Evolutionary conservation across 2,888 invertebrate genomes (phyloP), one percentile per base, ranked within the genome.

Genomic region (Drosophila stalkeri): DNA sequence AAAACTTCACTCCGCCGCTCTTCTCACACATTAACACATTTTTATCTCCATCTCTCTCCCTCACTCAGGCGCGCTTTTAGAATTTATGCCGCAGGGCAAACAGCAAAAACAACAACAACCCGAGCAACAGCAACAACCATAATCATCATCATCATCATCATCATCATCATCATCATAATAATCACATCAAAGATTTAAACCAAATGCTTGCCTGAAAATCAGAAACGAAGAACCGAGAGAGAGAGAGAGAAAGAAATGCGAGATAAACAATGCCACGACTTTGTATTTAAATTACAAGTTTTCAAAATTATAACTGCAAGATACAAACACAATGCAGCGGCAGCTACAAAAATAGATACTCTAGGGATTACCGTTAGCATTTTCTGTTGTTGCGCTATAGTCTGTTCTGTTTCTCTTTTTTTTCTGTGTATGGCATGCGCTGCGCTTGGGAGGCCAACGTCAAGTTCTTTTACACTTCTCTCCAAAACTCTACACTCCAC

Each of bases 11-110:
- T 51, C 68, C 70, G 35, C 74, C 9, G 20, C 55, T 57, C 81
- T 88, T 82, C 85, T 89, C 90, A 82, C 88, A 86, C 88, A 89
- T 89, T 86, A 86, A 87, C 90, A 86, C 86, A 85, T 87, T 82
- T 81, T 64, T 61, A 70, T 72, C 64, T 49, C 66, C 31, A 6
- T 11, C 31, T 11, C 31, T n/a, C 31, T 31, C 11, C n/a, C 47
- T 16, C 9, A 1, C 9, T 9, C 27, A 8, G 27, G 7, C 27
- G 14, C 27, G 27, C 47, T 47, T 68, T 67, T 71, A 70, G 61
- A 75, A 55, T 63, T 61, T 64, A 49, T 62, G 66, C 74, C 72
- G 74, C 73, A 64, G 82, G 74, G 70, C 63, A 47, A 64, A 68
- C 35, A 54, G 35, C 52, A 51, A 47, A 18, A 51, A 47, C 44